These are phyloP conservation scores for Diabrotica balteata DNA, from an alignment of 2,888 invertebrate species.

Conservation along the genomic window DNA sequence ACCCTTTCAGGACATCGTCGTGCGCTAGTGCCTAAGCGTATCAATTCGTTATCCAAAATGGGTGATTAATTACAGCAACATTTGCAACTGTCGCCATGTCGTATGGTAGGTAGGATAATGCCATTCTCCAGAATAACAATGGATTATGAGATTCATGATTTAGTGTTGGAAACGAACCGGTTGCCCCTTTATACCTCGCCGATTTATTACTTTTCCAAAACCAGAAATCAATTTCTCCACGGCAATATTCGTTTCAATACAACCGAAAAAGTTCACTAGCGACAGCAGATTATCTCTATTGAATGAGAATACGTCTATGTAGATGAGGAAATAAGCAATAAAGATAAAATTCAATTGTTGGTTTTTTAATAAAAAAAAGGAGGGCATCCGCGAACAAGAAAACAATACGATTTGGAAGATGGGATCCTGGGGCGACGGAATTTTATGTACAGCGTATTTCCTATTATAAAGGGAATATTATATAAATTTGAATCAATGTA, in stretches of 20 bases:
- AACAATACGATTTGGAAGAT: too few species aligned
- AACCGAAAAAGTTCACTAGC: constrained; percentile 2
- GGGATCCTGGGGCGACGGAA: too few species aligned
- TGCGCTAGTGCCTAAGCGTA: constrained; percentile 23
- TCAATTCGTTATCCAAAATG: constrained; percentile 34
- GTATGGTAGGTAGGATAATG: constrained; percentile 17
- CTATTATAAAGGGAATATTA: too few species aligned
- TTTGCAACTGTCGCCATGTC: constrained; percentile 28
- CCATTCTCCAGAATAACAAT: constrained; percentile 27
- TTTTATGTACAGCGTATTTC: too few species aligned
- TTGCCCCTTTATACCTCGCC: constrained; percentile 7
- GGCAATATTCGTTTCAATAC: constrained; percentile 4
- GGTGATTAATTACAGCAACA: constrained; percentile 33
- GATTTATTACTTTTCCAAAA: constrained; percentile 22
- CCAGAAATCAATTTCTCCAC: constrained; percentile 17
- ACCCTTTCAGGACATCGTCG: too few species aligned
- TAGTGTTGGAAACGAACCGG: constrained; percentile 14
- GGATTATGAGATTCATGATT: constrained; percentile 32
- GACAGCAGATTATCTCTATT: not conserved
- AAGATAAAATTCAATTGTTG: too few species aligned
- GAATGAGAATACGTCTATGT: not conserved
- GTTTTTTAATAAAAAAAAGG: too few species aligned
- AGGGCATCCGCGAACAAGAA: too few species aligned
- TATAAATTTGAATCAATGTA: too few species aligned
- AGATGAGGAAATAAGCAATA: too few species aligned